These are phyloP conservation scores for Amia ocellicauda DNA, from an alignment of 2,113 vertebrate species.

Conservation along the genomic window DNA sequence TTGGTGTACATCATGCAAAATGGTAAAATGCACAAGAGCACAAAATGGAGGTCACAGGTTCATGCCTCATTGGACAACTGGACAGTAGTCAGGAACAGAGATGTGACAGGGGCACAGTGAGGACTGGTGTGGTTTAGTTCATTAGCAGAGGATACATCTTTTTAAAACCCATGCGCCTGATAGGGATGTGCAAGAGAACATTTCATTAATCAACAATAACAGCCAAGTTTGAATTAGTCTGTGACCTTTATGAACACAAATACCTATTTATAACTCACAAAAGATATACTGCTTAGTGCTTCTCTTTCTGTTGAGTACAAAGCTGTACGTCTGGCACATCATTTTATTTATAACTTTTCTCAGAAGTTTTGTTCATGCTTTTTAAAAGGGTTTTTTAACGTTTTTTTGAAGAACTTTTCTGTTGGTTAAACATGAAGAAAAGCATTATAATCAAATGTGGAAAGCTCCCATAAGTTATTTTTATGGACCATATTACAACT, in stretches of 20 bases:
- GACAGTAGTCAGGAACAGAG: no score
- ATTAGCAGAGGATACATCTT: not conserved
- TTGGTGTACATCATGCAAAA: not conserved
- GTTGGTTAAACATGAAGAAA: no score
- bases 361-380: not conserved
- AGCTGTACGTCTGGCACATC: constrained; percentile 1
- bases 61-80: no score
- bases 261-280: constrained; percentile 18
- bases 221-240: not conserved
- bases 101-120: no score
- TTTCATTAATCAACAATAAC: constrained; percentile 10
- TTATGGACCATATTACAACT: constrained; percentile 40
- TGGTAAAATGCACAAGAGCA: no score
- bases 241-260: constrained; percentile 21
- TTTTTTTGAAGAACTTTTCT: no score
- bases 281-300: constrained; percentile 15
- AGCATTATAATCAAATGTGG: no score
- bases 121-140: not conserved
- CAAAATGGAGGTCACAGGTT: no score
- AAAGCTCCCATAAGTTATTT: no score
- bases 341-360: not conserved
- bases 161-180: not conserved
- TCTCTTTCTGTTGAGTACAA: not conserved
- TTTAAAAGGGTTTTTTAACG: no score
- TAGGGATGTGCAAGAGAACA: not conserved